These are phyloP conservation scores for Sylvilagus floridanus DNA, from an alignment of 2,797 vertebrate genomes.

Conservation along the genomic window DNA sequence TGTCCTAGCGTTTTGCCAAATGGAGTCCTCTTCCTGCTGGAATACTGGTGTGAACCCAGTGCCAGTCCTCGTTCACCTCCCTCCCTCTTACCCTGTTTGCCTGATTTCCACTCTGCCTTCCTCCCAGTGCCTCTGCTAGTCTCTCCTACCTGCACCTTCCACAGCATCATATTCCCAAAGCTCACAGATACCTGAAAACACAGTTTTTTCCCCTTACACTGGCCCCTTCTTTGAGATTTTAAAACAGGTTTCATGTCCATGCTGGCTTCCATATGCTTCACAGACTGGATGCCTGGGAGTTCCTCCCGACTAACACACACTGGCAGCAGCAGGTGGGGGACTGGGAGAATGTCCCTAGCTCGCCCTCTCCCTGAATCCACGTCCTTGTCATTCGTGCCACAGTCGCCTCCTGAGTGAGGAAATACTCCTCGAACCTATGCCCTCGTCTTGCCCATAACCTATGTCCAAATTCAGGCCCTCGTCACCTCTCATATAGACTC, in stretches of 20 bases:
- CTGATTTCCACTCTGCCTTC: background rate
- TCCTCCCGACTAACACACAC: background rate
- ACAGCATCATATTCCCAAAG: background rate
- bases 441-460: background rate
- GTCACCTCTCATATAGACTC: background rate
- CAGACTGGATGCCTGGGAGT: background rate
- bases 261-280: background rate
- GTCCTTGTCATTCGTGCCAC: accelerated
- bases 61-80: background rate
- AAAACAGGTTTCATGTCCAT: background rate
- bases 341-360: background rate
- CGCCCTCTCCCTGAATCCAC: background rate
- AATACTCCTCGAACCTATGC: background rate
- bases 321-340: accelerated
- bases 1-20: accelerated
- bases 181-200: background rate
- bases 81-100: background rate
- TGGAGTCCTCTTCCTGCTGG: background rate
- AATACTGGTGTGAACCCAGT: background rate
- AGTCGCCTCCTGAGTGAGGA: background rate
- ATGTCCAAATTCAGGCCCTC: background rate
- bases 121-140: accelerated
- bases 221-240: background rate
- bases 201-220: background rate
- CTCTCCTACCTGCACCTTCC: accelerated